A percentile compares a stretch with the other conserved stretches of the same genome.
Evolutionary conservation across 2,888 invertebrate species (phyloP).

Genomic region (Exocentrus adspersus): DNA sequence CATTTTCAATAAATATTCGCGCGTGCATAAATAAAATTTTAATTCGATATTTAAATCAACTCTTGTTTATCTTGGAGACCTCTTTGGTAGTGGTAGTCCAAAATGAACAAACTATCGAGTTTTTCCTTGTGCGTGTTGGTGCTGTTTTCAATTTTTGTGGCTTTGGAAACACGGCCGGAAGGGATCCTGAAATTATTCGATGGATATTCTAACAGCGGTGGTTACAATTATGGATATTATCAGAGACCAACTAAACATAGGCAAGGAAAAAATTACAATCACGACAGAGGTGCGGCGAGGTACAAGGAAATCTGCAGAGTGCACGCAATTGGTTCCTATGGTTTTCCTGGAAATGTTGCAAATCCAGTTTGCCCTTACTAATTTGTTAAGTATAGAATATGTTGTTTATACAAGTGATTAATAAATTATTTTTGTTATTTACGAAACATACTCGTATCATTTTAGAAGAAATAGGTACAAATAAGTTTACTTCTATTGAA

Average conservation of each 20-base stretch:
- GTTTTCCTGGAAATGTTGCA: slow-evolving; percentile 65
- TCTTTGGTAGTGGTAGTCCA: slow-evolving; percentile 19
- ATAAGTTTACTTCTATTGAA: no score
- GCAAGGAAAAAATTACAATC: slow-evolving; percentile 41
- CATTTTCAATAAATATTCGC: slow-evolving; percentile 15
- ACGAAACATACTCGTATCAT: neutral
- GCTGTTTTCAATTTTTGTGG: neutral
- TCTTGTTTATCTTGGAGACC: slow-evolving; percentile 20
- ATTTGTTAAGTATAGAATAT: no score
- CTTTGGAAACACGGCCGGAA: neutral
- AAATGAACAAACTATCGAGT: slow-evolving; percentile 2
- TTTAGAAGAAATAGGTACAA: no score
- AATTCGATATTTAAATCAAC: slow-evolving; percentile 3
- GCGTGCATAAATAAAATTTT: slow-evolving; percentile 9
- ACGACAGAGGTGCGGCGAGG: slow-evolving; percentile 65
- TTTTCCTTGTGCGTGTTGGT: slow-evolving; percentile 1
- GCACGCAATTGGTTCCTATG: slow-evolving; percentile 70
- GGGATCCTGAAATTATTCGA: slow-evolving; percentile 9
- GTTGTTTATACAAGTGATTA: neutral
- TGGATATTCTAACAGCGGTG: slow-evolving; percentile 17
- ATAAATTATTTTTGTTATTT: neutral
- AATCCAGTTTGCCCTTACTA: slow-evolving; percentile 52
- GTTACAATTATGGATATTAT: slow-evolving; percentile 29
- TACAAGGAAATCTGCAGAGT: slow-evolving; percentile 78
- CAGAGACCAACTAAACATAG: slow-evolving; percentile 31